These are phyloP conservation scores for Alces alces DNA, from an alignment of 2,113 vertebrate genomes.

Conservation along the genomic window DNA sequence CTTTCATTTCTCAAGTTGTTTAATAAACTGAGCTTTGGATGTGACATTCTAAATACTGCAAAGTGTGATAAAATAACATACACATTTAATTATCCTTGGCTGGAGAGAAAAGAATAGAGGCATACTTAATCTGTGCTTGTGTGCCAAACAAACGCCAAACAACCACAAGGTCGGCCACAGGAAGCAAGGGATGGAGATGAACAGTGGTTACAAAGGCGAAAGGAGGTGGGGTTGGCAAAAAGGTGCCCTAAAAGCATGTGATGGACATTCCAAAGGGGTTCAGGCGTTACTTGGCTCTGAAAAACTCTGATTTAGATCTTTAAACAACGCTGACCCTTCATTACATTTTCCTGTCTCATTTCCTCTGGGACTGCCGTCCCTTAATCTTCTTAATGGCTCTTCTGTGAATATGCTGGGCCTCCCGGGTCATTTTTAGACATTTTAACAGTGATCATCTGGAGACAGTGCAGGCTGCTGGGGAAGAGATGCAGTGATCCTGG, in stretches of 20 bases:
- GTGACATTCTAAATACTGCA: constrained; percentile 2
- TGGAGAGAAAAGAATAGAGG: not conserved
- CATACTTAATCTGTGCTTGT: not conserved
- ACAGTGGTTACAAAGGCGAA: accelerated
- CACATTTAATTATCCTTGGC: not conserved
- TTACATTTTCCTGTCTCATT: not conserved
- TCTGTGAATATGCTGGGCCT: not conserved
- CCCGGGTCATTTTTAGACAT: not conserved
- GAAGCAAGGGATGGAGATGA: not conserved
- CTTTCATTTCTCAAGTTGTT: not conserved
- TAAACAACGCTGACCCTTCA: not conserved
- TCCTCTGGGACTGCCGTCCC: not conserved
- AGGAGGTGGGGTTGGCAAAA: not conserved
- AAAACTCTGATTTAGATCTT: not conserved
- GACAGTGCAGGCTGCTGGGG: not conserved
- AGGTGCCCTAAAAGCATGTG: accelerated
- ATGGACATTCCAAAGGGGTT: not conserved
- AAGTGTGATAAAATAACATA: not conserved
- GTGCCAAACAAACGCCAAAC: not conserved
- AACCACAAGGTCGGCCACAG: not conserved
- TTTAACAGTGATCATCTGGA: not conserved
- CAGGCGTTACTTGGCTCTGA: not conserved
- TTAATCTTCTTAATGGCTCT: not conserved
- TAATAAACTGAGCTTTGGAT: constrained; percentile 24
- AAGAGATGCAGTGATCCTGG: not conserved